A percentile compares a stretch with the other conserved stretches of the same genome.
Conservation (phyloP, 1,140 invertebrate species). For the Euborellia annulipes region DNA sequence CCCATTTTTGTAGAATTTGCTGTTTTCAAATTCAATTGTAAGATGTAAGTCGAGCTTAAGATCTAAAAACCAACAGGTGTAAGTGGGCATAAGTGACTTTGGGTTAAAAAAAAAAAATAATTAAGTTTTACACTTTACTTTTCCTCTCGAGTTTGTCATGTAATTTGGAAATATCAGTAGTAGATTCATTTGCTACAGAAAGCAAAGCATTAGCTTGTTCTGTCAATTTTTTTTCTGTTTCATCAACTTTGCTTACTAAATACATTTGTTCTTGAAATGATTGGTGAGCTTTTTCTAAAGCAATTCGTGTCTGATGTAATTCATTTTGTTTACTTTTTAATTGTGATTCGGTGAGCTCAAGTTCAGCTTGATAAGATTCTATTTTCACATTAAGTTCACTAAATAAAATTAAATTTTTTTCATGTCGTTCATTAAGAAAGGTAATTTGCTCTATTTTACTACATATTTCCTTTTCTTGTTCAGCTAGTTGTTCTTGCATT, state of each 20-base stretch:
- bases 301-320: constrained; percentile 28
- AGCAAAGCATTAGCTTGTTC: constrained; percentile 46
- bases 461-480: constrained; percentile 52
- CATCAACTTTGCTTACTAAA: constrained; percentile 42
- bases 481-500: constrained; percentile 51
- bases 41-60: too few relatives aligned
- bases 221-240: constrained; percentile 44
- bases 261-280: constrained; percentile 41
- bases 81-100: too few relatives aligned
- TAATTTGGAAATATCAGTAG: constrained; percentile 41
- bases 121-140: too few relatives aligned
- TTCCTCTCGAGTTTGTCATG: constrained; percentile 48
- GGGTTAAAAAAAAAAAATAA: too few relatives aligned
- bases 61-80: too few relatives aligned
- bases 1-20: too few relatives aligned
- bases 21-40: too few relatives aligned
- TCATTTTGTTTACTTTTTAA: constrained; percentile 28
- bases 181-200: constrained; percentile 42
- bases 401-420: constrained; percentile 39
- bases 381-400: constrained; percentile 31
- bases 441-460: constrained; percentile 51
- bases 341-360: constrained; percentile 33
- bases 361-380: constrained; percentile 28
- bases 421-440: constrained; percentile 46
- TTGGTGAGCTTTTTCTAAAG: constrained; percentile 22